phyloP scores from a whole-genome alignment of 2,888 invertebrate species.

The Scaptomyza polygonia region DNA sequence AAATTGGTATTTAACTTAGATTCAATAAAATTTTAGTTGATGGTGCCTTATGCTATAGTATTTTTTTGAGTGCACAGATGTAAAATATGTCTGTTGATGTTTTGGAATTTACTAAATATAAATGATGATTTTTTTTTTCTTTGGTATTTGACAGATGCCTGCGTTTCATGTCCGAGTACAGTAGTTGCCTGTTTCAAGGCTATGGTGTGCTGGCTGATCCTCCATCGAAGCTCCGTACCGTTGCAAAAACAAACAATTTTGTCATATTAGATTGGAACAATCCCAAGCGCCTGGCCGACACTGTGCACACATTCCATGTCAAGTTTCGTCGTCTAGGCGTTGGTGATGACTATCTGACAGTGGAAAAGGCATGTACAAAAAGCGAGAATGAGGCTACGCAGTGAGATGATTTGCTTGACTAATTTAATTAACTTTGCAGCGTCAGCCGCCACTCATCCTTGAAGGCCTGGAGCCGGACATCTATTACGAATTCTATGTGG shows the following conservation, averaged over 20 bases:
- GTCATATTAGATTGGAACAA: slow-evolving; percentile 92
- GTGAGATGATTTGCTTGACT: slow-evolving; percentile 33
- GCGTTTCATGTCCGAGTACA: slow-evolving; percentile 92
- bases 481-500: slow-evolving; percentile 92
- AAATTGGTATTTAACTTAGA: too few species aligned
- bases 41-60: too few species aligned
- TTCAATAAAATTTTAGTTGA: too few species aligned
- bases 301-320: slow-evolving; percentile 88
- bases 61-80: background rate
- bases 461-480: slow-evolving; percentile 90
- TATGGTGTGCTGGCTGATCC: slow-evolving; percentile 92
- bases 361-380: slow-evolving; percentile 84
- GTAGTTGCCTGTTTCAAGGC: slow-evolving; percentile 92
- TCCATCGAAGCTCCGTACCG: slow-evolving; percentile 89
- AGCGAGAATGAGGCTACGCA: background rate
- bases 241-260: slow-evolving; percentile 90
- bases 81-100: background rate
- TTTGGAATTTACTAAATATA: background rate
- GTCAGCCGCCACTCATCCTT: slow-evolving; percentile 90
- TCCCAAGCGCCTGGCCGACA: slow-evolving; percentile 89
- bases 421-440: slow-evolving; percentile 81
- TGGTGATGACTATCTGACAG: slow-evolving; percentile 86
- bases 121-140: background rate
- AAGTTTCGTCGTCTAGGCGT: slow-evolving; percentile 86
- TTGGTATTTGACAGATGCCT: slow-evolving; percentile 86